phyloP scores from a whole-genome alignment of 2,113 vertebrate species.

The Ameiurus melas region DNA sequence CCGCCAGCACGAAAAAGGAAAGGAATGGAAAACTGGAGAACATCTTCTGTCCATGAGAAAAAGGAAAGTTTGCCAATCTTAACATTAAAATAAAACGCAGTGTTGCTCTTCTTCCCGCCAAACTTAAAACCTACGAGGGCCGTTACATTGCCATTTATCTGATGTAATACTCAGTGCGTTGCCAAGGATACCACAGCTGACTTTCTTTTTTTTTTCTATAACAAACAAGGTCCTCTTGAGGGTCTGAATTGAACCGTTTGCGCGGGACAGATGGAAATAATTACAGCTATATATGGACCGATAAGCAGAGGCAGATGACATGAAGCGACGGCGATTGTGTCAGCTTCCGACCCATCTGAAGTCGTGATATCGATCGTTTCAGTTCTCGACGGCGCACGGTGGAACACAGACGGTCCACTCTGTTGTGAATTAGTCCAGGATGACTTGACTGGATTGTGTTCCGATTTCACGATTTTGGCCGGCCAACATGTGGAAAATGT shows the following conservation, averaged over 20 bases:
- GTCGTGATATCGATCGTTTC: neutral
- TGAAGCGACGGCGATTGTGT: neutral
- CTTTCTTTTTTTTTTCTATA: neutral
- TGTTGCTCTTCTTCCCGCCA: conserved; percentile 19
- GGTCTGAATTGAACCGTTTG: conserved; percentile 14
- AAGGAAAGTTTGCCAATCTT: conserved; percentile 13
- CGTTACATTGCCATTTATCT: conserved; percentile 23
- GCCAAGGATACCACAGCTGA: conserved; percentile 32
- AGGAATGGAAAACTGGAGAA: conserved; percentile 15
- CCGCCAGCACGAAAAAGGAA: conserved; percentile 1
- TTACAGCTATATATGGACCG: conserved; percentile 26
- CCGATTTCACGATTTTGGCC: neutral
- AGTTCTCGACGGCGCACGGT: neutral
- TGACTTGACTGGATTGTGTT: neutral
- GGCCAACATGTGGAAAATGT: neutral
- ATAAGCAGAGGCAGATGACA: conserved; percentile 26
- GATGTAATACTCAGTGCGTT: conserved; percentile 41
- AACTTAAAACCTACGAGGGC: conserved; percentile 26
- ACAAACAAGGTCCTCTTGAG: conserved; percentile 12
- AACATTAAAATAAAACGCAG: conserved; percentile 3
- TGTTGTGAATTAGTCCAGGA: no score
- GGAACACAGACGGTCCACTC: no score
- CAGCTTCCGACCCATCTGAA: neutral
- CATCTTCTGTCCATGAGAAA: conserved; percentile 13
- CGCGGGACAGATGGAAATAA: conserved; percentile 37